These are phyloP conservation scores for Eclectus roratus DNA, from an alignment of 2,113 vertebrate genomes.

Conservation along the genomic window DNA sequence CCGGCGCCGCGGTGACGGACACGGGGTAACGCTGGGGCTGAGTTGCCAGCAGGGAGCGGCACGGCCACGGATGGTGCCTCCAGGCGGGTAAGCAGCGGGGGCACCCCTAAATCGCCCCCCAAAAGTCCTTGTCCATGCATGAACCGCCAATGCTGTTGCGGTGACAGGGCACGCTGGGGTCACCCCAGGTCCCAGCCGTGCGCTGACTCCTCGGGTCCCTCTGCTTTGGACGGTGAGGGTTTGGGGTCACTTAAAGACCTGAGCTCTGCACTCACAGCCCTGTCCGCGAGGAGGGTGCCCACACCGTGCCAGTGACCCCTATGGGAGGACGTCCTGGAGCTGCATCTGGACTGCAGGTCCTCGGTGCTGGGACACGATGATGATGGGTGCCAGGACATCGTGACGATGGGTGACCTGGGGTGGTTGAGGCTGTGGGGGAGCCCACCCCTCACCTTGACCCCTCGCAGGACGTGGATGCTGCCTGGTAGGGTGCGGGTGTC, in stretches of 20 bases:
- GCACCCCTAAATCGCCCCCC: rapidly evolving
- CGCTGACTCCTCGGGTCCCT: rapidly evolving
- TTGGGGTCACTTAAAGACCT: background rate
- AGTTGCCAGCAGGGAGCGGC: no score
- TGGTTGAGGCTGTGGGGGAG: rapidly evolving
- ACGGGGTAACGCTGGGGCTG: background rate
- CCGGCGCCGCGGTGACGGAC: background rate
- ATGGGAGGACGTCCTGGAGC: background rate
- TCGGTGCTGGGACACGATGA: rapidly evolving
- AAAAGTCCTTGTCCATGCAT: rapidly evolving
- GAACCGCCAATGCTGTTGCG: no score
- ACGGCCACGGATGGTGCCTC: rapidly evolving
- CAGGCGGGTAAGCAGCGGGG: background rate
- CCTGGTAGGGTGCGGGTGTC: background rate
- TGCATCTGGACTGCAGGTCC: no score
- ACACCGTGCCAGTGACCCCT: rapidly evolving
- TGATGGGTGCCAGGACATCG: background rate
- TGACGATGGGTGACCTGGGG: background rate
- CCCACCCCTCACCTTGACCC: background rate
- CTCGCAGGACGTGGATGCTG: rapidly evolving
- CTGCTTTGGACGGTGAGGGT: background rate
- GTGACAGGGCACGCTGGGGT: background rate
- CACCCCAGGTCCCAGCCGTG: background rate
- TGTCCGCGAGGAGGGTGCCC: rapidly evolving
- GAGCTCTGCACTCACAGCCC: background rate